Percentiles rank a stretch among this genome's conserved stretches.
These are phyloP conservation scores for Rhinatrema bivittatum DNA, from an alignment of 2,797 vertebrate genomes.

Conservation along the genomic window DNA sequence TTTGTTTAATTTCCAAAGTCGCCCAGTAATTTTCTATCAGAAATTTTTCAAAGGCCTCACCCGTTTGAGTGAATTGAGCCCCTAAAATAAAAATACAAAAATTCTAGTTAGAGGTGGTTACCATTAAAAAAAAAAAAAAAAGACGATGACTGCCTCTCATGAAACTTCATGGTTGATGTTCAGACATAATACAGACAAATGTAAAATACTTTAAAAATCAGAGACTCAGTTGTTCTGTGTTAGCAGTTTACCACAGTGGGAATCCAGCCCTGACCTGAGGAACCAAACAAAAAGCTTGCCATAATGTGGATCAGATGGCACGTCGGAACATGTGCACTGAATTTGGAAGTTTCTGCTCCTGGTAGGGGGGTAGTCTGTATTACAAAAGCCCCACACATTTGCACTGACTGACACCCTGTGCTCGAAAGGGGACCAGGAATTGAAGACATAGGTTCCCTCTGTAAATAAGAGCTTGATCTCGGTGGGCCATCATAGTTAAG, in stretches of 20 bases:
- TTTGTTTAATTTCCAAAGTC: too few species aligned
- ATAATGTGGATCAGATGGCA: constrained; percentile 36
- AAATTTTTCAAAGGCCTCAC: too few species aligned
- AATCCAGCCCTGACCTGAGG: constrained; percentile 27
- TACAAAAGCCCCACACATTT: not conserved
- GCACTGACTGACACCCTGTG: not conserved
- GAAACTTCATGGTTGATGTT: constrained; percentile 2
- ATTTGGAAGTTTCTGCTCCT: constrained; percentile 4
- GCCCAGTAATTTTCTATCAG: too few species aligned
- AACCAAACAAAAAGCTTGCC: not conserved
- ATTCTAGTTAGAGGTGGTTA: too few species aligned
- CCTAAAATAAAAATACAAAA: too few species aligned
- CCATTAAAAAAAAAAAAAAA: too few species aligned
- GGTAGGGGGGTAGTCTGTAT: not conserved
- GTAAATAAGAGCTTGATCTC: not conserved
- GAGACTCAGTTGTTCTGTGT: constrained; percentile 24
- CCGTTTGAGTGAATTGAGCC: too few species aligned
- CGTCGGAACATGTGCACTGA: constrained; percentile 4
- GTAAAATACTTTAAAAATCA: constrained; percentile 34
- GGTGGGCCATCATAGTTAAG: constrained; percentile 1
- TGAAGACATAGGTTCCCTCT: accelerated
- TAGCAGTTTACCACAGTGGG: constrained; percentile 29
- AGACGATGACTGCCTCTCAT: too few species aligned
- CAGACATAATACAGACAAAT: constrained; percentile 31
- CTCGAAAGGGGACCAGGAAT: accelerated